Percentiles rank a stretch among this genome's conserved stretches.
These are phyloP conservation scores for Microctonus hyperodae DNA, from an alignment of 2,888 invertebrate species.

Conservation along the genomic window DNA sequence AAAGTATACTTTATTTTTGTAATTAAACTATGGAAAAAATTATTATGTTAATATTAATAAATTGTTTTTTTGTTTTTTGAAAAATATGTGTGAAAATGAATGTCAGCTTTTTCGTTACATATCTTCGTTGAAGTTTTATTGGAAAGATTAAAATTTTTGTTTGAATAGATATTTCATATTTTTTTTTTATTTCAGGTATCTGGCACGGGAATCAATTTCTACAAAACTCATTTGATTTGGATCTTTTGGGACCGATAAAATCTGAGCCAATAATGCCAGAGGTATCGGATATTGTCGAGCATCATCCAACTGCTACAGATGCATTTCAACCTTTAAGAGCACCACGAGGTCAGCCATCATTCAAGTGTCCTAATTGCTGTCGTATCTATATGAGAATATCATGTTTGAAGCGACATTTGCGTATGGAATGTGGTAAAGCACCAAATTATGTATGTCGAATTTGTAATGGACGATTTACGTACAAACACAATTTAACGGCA, in stretches of 20 bases:
- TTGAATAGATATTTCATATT: slow-evolving; percentile 24
- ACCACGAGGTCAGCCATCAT: slow-evolving; percentile 53
- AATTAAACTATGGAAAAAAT: neutral
- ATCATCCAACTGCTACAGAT: slow-evolving; percentile 26
- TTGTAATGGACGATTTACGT: slow-evolving; percentile 59
- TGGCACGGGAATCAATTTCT: slow-evolving; percentile 37
- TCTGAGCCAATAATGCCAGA: slow-evolving; percentile 19
- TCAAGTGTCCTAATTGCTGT: slow-evolving; percentile 69
- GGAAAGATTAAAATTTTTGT: neutral
- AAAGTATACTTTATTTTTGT: neutral
- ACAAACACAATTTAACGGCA: slow-evolving; percentile 56
- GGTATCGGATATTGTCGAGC: slow-evolving; percentile 15
- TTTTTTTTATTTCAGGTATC: slow-evolving; percentile 52
- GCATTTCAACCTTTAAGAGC: slow-evolving; percentile 45
- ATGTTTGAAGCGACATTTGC: slow-evolving; percentile 55
- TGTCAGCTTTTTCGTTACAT: neutral
- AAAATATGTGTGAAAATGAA: neutral
- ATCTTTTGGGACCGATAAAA: neutral
- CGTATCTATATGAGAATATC: slow-evolving; percentile 57
- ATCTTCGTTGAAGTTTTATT: neutral
- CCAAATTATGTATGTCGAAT: slow-evolving; percentile 60
- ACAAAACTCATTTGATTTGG: neutral
- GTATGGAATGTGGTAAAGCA: slow-evolving; percentile 61
- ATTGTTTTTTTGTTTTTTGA: neutral
- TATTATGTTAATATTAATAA: neutral